Evolutionary conservation across 2,797 vertebrate genomes (phyloP).

Genomic region (Galago senegalensis): DNA sequence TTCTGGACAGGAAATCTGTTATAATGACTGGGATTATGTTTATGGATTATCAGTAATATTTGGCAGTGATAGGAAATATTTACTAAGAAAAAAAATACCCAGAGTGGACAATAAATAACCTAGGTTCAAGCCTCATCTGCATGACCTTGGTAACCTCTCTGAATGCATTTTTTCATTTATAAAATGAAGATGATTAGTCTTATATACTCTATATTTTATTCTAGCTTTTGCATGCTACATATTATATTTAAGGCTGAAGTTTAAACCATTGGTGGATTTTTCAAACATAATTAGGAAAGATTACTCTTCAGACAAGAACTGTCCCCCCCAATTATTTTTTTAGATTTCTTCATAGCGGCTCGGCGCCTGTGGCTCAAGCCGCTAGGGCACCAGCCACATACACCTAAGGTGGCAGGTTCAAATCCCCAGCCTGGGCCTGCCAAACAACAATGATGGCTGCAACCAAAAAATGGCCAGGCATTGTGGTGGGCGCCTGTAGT

Average conservation of each 20-base stretch:
- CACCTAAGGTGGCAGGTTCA: too few species aligned
- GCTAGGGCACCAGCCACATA: too few species aligned
- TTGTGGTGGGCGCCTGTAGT: too few species aligned
- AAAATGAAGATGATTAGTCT: constrained; percentile 18
- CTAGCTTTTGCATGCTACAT: neutral
- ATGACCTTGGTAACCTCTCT: constrained; percentile 29
- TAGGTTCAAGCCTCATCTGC: neutral
- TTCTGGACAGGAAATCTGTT: constrained; percentile 40
- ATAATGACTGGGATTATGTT: neutral
- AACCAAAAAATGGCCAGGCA: too few species aligned
- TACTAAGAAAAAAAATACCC: neutral
- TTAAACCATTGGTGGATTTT: neutral
- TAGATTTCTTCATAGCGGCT: constrained; percentile 23
- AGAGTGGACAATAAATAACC: constrained; percentile 12
- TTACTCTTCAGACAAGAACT: constrained; percentile 26
- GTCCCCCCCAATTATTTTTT: neutral
- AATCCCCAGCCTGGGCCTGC: too few species aligned
- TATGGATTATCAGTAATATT: neutral
- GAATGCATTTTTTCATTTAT: constrained; percentile 40
- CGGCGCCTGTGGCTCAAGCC: too few species aligned
- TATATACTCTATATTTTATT: neutral
- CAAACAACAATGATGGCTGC: too few species aligned
- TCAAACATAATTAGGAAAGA: constrained; percentile 32
- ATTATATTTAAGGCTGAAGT: neutral
- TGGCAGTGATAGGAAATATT: constrained; percentile 29